Evolutionary conservation across 64 coral and sea anemone species (phyloP), one percentile per base, ranked within the genome.

Genomic region (Anthopleura sola): DNA sequence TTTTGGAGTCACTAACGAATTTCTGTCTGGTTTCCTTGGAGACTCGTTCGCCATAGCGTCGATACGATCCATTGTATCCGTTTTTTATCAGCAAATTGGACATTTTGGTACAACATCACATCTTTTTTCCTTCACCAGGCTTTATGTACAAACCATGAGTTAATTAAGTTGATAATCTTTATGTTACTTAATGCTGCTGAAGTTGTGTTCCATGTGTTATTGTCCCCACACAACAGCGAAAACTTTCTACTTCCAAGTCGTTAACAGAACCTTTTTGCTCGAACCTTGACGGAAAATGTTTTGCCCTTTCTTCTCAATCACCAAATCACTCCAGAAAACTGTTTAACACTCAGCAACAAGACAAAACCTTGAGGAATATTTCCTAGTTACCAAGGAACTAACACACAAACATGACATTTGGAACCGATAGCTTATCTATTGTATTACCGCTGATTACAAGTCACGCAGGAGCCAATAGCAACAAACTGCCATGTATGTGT

Each of bases 61-160:
- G 28, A 71, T 71, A 13, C 11, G 32, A 83, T 20, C 44, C 78
- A 15, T 81, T 81, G 49, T 81, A 81, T 15, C 78, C 78, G 49
- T 81, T 81, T 81, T 46, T 81, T 1, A 81, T 81, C 78, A 53
- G 31, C 49, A 81, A 71, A 14, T 71, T 71, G n/a, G 66, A 71
- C 66, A 71, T 53, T 34, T 29, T 36, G 34, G 13, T 34, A 14
- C 1, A 71, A 34, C 13, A n/a, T 71, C 14, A 32, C 31, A 71
- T 71, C 8, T 71, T 14, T 34, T 71, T 71, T 32, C 3, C 28
- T 23, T 66, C 24, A 26, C 3, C 24, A 26, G 10, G 24, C 29
- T 33, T 71, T 71, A 71, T 34, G 66, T 71, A 71, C 31, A 71
- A 16, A 71, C 6, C 66, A 33, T 31, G 66, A 71, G 5, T 66